A percentile compares a stretch with the other conserved stretches of the same genome.
phyloP scores from a whole-genome alignment of 2,113 vertebrate species.

The Limnothrissa miodon region DNA sequence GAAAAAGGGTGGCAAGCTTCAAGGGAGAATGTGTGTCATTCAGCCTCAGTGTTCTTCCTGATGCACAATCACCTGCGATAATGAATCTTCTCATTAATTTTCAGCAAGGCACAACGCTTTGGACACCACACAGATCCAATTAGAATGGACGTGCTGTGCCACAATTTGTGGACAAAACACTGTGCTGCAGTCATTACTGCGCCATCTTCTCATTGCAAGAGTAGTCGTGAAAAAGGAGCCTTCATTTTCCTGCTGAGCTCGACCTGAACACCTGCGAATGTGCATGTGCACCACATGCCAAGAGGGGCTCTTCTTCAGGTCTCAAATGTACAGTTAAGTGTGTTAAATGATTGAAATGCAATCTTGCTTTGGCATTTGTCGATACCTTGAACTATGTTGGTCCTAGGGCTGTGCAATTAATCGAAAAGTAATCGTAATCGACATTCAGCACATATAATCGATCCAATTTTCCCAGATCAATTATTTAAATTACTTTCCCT shows the following conservation, averaged over 20 bases:
- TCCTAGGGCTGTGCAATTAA: too few relatives aligned
- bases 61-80: background rate
- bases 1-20: background rate
- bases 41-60: background rate
- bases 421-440: too few relatives aligned
- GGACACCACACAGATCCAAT: background rate
- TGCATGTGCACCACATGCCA: background rate
- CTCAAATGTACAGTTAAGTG: background rate
- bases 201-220: background rate
- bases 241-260: background rate
- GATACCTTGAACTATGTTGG: background rate
- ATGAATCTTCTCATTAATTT: background rate
- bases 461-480: too few relatives aligned
- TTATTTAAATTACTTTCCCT: too few relatives aligned
- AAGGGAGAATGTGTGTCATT: background rate
- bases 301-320: background rate
- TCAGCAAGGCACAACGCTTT: background rate
- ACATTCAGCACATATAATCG: too few relatives aligned
- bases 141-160: background rate
- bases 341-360: background rate
- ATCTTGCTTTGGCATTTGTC: background rate
- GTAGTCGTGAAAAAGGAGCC: background rate
- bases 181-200: background rate
- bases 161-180: background rate
- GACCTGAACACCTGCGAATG: background rate